Evolutionary conservation across 2,797 vertebrate genomes (phyloP).

Genomic region (Apogon talboti): DNA sequence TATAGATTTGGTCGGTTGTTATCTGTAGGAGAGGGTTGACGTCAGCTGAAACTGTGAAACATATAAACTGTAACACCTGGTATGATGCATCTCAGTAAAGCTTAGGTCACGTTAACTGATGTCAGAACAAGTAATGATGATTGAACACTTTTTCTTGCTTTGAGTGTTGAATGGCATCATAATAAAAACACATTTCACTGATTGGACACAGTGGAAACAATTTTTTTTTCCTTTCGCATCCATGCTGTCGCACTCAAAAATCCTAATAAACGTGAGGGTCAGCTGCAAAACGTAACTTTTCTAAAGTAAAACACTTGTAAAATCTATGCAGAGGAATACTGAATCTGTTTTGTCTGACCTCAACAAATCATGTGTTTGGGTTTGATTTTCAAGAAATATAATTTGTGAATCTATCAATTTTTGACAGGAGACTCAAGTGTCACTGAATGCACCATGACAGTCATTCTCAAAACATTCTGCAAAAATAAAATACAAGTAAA

Average conservation of each 20-base stretch:
- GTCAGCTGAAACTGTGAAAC: slow-evolving; percentile 8
- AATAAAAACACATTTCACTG: not conserved
- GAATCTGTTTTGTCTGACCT: too few species aligned
- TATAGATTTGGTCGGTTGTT: not conserved
- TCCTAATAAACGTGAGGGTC: not conserved
- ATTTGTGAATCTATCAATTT: not conserved
- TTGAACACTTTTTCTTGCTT: not conserved
- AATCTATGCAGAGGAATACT: too few species aligned
- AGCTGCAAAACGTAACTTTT: not conserved
- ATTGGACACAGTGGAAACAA: not conserved
- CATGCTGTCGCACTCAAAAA: slow-evolving; percentile 6
- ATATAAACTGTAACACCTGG: slow-evolving; percentile 37
- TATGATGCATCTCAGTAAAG: slow-evolving; percentile 23
- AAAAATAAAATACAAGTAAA: not conserved
- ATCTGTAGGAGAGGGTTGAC: not conserved
- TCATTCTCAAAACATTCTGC: not conserved
- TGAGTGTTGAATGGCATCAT: not conserved
- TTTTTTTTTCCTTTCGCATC: not conserved
- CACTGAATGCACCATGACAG: not conserved
- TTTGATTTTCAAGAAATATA: not conserved
- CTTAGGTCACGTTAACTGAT: slow-evolving; percentile 22
- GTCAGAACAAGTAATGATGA: slow-evolving; percentile 35
- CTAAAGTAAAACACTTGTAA: not conserved
- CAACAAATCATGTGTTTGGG: not conserved
- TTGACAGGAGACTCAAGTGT: not conserved